A percentile compares a stretch with the other conserved stretches of the same genome.
These are phyloP conservation scores for Coenonympha glycerion DNA, from an alignment of 2,888 invertebrate species.

Conservation along the genomic window DNA sequence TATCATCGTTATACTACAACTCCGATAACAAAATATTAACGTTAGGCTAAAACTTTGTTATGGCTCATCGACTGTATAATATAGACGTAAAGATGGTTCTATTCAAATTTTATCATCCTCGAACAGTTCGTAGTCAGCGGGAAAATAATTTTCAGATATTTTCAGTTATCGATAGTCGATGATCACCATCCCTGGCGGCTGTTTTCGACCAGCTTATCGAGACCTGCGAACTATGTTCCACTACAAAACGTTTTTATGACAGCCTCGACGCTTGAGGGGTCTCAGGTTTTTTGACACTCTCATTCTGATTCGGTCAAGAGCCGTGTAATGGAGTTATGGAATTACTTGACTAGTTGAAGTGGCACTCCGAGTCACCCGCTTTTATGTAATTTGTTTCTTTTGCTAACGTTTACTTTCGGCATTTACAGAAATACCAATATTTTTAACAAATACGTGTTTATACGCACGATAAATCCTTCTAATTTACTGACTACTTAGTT, in stretches of 20 bases:
- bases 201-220: conserved; percentile 39
- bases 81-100: neutral
- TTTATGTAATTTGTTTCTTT: conserved; percentile 3
- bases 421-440: neutral
- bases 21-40: no score
- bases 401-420: neutral
- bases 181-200: conserved; percentile 30
- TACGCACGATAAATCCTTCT: neutral
- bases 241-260: conserved; percentile 42
- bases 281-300: conserved; percentile 36
- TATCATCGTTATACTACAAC: no score
- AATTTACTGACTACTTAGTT: no score
- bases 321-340: conserved; percentile 25
- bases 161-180: conserved; percentile 9
- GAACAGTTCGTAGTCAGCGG: conserved; percentile 4
- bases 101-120: conserved; percentile 2
- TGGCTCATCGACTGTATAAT: no score
- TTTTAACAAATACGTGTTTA: neutral
- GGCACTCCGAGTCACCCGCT: neutral
- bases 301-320: conserved; percentile 30
- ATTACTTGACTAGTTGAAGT: conserved; percentile 21
- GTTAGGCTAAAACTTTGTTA: no score
- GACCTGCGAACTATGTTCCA: conserved; percentile 43
- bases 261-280: conserved; percentile 14
- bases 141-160: conserved; percentile 12